A percentile compares a stretch with the other conserved stretches of the same genome.
phyloP scores from a whole-genome alignment of 2,797 vertebrate species.

The Enteromius anoplus region DNA sequence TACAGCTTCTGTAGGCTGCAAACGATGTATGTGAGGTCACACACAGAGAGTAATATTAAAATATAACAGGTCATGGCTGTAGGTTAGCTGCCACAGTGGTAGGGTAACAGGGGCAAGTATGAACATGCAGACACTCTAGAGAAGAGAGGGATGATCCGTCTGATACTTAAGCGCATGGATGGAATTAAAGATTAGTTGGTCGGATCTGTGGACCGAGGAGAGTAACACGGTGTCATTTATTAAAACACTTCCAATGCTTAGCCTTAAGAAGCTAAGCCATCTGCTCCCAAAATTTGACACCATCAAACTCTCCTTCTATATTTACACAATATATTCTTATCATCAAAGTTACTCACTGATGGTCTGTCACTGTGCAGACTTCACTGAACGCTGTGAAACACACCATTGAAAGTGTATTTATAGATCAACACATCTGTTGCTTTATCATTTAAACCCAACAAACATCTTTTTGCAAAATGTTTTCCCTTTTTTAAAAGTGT shows the following conservation, averaged over 20 bases:
- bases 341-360: background rate
- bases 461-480: background rate
- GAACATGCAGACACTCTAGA: conserved; percentile 71
- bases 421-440: background rate
- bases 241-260: conserved; percentile 26
- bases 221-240: conserved; percentile 41
- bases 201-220: conserved; percentile 63
- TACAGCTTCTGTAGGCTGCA: conserved; percentile 9
- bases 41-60: conserved; percentile 48
- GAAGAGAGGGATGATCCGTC: conserved; percentile 67
- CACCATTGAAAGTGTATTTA: background rate
- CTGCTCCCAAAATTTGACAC: conserved; percentile 26
- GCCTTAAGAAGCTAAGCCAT: conserved; percentile 1
- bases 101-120: conserved; percentile 73
- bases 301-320: background rate
- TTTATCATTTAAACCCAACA: background rate
- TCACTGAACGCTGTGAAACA: background rate
- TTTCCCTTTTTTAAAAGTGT: background rate
- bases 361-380: background rate
- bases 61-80: conserved; percentile 75
- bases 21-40: background rate
- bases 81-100: conserved; percentile 78
- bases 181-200: conserved; percentile 72
- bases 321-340: background rate
- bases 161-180: conserved; percentile 62